These are phyloP conservation scores for Leptopilina drosophilae DNA, from an alignment of 2,888 invertebrate genomes.

Conservation along the genomic window DNA sequence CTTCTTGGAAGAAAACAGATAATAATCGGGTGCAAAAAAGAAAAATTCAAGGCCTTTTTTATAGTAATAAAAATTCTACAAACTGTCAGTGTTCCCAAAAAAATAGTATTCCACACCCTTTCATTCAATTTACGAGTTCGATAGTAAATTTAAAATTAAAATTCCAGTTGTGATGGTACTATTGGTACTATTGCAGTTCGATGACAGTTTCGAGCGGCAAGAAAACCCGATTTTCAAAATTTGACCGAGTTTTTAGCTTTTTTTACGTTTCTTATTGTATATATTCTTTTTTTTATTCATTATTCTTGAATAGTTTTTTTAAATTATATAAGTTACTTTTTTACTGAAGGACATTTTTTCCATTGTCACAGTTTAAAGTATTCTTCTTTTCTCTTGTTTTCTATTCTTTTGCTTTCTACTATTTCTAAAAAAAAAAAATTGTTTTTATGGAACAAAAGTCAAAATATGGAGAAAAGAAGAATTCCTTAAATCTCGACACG, in stretches of 20 bases:
- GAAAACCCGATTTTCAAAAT: conserved; percentile 15
- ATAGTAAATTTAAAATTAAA: background rate
- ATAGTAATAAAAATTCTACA: conserved; percentile 24
- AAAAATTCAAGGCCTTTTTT: conserved; percentile 25
- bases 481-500: background rate
- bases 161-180: background rate
- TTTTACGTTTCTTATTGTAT: too few species aligned
- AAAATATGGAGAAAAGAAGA: background rate
- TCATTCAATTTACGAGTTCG: background rate
- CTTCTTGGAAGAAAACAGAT: conserved; percentile 35
- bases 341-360: background rate
- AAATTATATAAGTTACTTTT: conserved; percentile 14
- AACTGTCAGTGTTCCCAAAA: conserved; percentile 20
- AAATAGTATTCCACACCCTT: conserved; percentile 7
- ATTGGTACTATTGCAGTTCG: conserved; percentile 16
- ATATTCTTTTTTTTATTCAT: background rate
- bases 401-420: too few species aligned
- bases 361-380: background rate
- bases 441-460: too few species aligned
- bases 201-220: conserved; percentile 31
- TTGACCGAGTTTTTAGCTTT: too few species aligned
- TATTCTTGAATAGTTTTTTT: background rate
- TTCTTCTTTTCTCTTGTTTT: background rate
- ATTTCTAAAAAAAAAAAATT: too few species aligned
- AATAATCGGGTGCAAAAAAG: background rate